phyloP scores from a whole-genome alignment of 2,797 vertebrate species.

The Moxostoma hubbsi region DNA sequence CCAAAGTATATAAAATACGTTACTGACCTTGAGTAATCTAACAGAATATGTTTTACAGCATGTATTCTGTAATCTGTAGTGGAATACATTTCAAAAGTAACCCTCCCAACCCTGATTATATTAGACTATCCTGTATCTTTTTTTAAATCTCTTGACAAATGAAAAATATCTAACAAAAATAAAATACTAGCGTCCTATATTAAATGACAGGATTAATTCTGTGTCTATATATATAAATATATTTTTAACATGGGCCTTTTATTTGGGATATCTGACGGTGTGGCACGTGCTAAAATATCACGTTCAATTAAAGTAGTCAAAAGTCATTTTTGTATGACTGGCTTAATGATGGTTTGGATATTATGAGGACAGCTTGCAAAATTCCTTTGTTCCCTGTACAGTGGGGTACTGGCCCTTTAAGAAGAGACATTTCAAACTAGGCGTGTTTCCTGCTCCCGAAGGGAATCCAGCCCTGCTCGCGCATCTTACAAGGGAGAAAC shows the following conservation, averaged over 20 bases:
- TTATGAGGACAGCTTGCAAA: neutral
- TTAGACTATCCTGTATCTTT: no score
- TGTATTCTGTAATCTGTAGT: no score
- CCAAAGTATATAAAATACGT: no score
- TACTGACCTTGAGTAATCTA: no score
- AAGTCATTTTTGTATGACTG: conserved; percentile 1
- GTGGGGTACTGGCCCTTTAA: conserved; percentile 77
- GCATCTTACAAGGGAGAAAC: conserved; percentile 67
- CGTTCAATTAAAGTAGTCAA: neutral
- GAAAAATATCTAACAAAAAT: neutral
- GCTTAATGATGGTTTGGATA: neutral
- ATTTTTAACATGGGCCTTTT: no score
- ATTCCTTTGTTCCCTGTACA: conserved; percentile 73
- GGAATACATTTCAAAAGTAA: no score
- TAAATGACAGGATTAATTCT: neutral
- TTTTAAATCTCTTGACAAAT: no score
- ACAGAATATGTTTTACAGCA: no score
- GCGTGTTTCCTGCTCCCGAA: conserved; percentile 85
- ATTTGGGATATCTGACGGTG: no score
- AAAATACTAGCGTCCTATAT: neutral
- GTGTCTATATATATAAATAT: no score
- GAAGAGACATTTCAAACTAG: conserved; percentile 78
- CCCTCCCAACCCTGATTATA: no score
- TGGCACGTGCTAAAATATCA: neutral
- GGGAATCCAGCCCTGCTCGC: conserved; percentile 63